Evolutionary conservation across 2,113 vertebrate genomes (phyloP), one percentile per base, ranked within the genome.

Genomic region (Thalassarche chlororhynchos): DNA sequence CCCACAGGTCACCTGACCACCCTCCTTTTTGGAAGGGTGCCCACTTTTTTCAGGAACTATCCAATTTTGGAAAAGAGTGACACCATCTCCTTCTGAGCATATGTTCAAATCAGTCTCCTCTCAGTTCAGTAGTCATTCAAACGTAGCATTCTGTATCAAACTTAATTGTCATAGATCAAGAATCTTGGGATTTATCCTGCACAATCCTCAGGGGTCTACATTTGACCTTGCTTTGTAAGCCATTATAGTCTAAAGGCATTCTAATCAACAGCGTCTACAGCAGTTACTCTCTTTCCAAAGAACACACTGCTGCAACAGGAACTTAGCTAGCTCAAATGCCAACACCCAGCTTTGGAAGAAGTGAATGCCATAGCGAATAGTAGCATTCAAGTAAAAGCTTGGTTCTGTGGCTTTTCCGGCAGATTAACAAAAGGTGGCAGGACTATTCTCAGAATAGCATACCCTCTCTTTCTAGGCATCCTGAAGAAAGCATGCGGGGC

Each of bases 31-130:
- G 25, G 75, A 83, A 74, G 21, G 8, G 17, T 42, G 28, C 47
- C 13, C 40, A 32, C 17, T 60, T 64, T 42, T 54, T 36, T 44
- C 47, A 87, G 51, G 10, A 71, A 54, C 25, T 36, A 17, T 8
- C 12, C 9, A 1, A 3, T 54, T 93, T 36, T 31, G 14, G 55
- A 44, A 29, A 34, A 51, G 26, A 32, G 18, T 20, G 49, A 76
- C n/a, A 19, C 25, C 14, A 16, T 21, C 34, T 44, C 38, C 44
- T 68, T 47, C 25, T 16, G 44, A 84, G 31, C 1, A 1, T 49
- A 52, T 0, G 0, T 25, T 72, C 44, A 31, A 26, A n/a, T 40
- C 40, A 8, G 61, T 7, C 38, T 68, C 32, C 26, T 61, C 52
- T 85, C 65, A n/a, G 57, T n/a, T 42, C 57, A 54, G 26, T 72